Percentiles rank a stretch among this genome's conserved stretches.
Evolutionary conservation across 2,113 vertebrate genomes (phyloP).

Genomic region (Oophaga pumilio): DNA sequence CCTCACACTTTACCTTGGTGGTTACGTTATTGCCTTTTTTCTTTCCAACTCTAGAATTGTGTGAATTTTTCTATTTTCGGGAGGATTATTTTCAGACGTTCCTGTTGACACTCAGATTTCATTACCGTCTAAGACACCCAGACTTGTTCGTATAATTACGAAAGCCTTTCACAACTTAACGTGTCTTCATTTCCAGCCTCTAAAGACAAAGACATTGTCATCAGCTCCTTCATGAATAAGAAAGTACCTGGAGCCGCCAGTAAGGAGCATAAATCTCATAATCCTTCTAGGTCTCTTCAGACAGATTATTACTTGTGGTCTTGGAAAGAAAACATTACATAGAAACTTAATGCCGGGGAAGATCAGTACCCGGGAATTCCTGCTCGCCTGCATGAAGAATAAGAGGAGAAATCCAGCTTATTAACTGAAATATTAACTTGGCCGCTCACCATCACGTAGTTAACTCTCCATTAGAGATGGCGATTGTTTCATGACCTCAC

Average conservation of each 20-base stretch:
- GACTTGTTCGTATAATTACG: constrained; percentile 4
- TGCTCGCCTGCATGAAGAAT: background rate
- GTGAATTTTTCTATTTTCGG: background rate
- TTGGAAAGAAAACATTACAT: constrained; percentile 22
- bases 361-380: background rate
- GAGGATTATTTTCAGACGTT: constrained; percentile 7
- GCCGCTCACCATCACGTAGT: background rate
- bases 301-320: constrained; percentile 38
- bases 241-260: background rate
- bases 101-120: constrained; percentile 36
- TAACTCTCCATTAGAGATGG: background rate
- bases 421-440: constrained; percentile 1
- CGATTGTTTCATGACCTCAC: background rate
- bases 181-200: constrained; percentile 25
- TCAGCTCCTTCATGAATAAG: constrained; percentile 19
- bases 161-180: constrained; percentile 21
- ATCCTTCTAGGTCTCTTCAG: constrained; percentile 9
- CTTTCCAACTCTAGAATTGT: background rate
- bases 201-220: constrained; percentile 34
- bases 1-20: background rate
- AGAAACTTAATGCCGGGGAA: constrained; percentile 27
- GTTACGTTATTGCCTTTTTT: background rate
- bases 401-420: background rate
- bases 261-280: constrained; percentile 11
- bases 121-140: constrained; percentile 1